A percentile compares a stretch with the other conserved stretches of the same genome.
phyloP scores from a whole-genome alignment of 2,888 invertebrate species.

The Eristalis tenax region DNA sequence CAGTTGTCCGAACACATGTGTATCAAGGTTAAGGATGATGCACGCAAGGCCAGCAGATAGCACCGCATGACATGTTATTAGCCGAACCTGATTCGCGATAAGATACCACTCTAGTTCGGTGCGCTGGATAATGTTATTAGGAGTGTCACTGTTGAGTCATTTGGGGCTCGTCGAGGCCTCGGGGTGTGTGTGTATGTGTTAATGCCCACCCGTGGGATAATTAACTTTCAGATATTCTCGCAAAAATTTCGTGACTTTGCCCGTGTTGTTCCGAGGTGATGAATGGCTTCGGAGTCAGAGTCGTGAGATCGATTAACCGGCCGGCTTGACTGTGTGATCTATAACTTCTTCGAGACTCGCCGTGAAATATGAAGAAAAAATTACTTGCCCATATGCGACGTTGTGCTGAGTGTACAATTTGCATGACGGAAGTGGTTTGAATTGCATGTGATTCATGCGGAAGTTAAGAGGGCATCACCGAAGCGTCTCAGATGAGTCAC shows the following conservation, averaged over 20 bases:
- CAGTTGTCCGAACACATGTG: constrained; percentile 26
- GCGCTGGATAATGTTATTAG: neutral
- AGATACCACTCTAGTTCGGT: neutral
- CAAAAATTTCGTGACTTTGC: constrained; percentile 15
- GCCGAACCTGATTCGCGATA: constrained; percentile 25
- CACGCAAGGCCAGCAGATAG: constrained; percentile 8
- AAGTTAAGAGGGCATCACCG: neutral
- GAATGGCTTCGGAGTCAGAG: neutral
- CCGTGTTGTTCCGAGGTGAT: neutral
- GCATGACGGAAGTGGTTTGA: neutral
- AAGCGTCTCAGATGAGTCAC: neutral
- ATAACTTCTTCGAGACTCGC: neutral
- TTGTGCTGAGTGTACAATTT: neutral
- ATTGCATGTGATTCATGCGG: neutral
- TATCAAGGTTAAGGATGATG: constrained; percentile 49
- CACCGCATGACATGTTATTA: constrained; percentile 35
- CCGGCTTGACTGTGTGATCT: constrained; percentile 9
- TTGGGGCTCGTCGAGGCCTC: neutral
- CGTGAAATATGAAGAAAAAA: neutral
- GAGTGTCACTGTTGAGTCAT: constrained; percentile 39
- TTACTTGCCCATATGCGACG: neutral
- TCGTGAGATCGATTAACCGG: constrained; percentile 8
- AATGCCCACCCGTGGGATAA: constrained; percentile 17
- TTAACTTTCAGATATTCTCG: constrained; percentile 29
- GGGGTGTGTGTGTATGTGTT: neutral